A percentile compares a stretch with the other conserved stretches of the same genome.
These are phyloP conservation scores for Panthera leo DNA, from an alignment of 2,113 vertebrate species.

Conservation along the genomic window DNA sequence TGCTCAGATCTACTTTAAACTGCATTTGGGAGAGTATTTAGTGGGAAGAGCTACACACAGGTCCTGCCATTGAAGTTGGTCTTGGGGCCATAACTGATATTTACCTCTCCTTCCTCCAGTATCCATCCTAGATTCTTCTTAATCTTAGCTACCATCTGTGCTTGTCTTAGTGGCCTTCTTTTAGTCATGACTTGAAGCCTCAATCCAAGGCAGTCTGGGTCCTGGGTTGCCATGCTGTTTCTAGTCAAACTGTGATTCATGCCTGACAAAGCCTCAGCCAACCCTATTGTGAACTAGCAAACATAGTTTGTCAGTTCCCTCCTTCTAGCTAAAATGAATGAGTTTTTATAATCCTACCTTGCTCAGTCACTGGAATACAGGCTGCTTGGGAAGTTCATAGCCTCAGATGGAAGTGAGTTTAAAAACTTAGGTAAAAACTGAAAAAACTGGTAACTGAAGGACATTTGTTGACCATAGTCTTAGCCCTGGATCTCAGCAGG, in stretches of 20 bases:
- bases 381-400: not conserved
- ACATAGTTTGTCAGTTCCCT: not conserved
- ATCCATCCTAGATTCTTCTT: not conserved
- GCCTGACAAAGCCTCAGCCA: not conserved
- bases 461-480: not conserved
- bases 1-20: not conserved
- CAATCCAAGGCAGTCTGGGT: not conserved
- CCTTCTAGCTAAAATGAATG: not conserved
- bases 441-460: not conserved
- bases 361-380: not conserved
- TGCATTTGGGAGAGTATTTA: not conserved
- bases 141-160: not conserved
- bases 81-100: not conserved
- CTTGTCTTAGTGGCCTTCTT: not conserved
- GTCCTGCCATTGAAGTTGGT: not conserved
- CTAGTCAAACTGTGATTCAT: not conserved
- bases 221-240: not conserved
- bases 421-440: not conserved
- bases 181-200: not conserved
- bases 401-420: not conserved
- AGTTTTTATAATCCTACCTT: not conserved
- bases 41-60: not conserved
- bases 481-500: not conserved
- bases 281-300: not conserved
- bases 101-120: not conserved